Conservation (phyloP, 2,797 vertebrate species). For the Sebastes oblongus region DNA sequence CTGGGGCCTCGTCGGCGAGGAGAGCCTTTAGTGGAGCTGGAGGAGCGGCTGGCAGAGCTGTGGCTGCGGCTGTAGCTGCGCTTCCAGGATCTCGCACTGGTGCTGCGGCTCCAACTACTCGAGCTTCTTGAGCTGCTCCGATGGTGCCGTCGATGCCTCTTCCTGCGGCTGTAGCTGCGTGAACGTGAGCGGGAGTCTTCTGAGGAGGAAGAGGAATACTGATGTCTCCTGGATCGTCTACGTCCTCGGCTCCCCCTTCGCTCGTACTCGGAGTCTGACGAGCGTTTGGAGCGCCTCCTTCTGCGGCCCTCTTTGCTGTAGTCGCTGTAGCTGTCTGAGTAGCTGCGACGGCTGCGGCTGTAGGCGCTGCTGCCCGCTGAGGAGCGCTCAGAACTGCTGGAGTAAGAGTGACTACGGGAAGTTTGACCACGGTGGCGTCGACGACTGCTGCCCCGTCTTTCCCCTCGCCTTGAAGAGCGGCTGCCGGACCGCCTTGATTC, state of each 20-base stretch:
- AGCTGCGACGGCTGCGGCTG: slow-evolving; percentile 90
- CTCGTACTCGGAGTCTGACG: slow-evolving; percentile 90
- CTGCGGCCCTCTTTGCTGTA: slow-evolving; percentile 87
- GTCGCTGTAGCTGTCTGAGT: slow-evolving; percentile 93
- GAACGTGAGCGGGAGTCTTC: slow-evolving; percentile 93
- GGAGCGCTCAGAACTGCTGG: slow-evolving; percentile 91
- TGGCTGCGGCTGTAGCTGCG: slow-evolving; percentile 91
- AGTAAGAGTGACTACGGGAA: slow-evolving; percentile 89
- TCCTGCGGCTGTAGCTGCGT: slow-evolving; percentile 85
- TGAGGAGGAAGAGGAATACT: slow-evolving; percentile 88
- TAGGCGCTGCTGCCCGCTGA: slow-evolving; percentile 90
- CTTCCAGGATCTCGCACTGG: slow-evolving; percentile 92
- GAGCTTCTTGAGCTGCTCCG: slow-evolving; percentile 85
- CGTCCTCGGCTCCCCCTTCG: slow-evolving; percentile 83
- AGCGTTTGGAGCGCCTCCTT: slow-evolving; percentile 87
- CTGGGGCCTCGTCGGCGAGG: slow-evolving; percentile 79
- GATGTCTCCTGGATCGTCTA: slow-evolving; percentile 86
- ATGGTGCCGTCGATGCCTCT: slow-evolving; percentile 82
- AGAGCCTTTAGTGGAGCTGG: slow-evolving; percentile 82
- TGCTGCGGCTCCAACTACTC: slow-evolving; percentile 90
- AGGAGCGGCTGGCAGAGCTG: slow-evolving; percentile 91
- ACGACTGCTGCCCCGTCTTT: slow-evolving; percentile 83
- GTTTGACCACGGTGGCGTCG: slow-evolving; percentile 81
- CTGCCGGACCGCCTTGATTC: slow-evolving; percentile 91
- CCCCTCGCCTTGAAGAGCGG: slow-evolving; percentile 83